phyloP scores from a whole-genome alignment of 2,888 invertebrate genomes.

The Drosophila imparisetae region DNA sequence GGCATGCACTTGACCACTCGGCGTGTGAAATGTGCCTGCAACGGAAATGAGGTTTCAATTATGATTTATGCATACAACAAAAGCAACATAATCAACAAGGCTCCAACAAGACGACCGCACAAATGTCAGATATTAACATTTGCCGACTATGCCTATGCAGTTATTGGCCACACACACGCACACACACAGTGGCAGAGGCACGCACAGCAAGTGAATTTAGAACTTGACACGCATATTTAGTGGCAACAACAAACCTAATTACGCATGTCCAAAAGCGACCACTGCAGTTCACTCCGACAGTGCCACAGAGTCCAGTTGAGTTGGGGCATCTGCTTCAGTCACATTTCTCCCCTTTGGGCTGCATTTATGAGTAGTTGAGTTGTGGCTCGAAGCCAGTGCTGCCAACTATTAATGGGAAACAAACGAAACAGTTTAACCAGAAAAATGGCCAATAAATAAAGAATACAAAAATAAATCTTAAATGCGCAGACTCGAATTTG shows the following conservation, averaged over 20 bases:
- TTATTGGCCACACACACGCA: slow-evolving; percentile 42
- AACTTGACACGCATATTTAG: slow-evolving; percentile 80
- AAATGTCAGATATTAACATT: slow-evolving; percentile 61
- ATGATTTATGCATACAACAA: slow-evolving; percentile 65
- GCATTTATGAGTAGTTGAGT: slow-evolving; percentile 58
- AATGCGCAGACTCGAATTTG: neutral
- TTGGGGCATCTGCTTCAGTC: slow-evolving; percentile 15
- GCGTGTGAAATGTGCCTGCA: slow-evolving; percentile 72
- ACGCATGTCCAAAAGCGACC: slow-evolving; percentile 70
- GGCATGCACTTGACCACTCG: slow-evolving; percentile 3
- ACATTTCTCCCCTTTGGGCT: slow-evolving; percentile 4
- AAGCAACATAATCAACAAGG: slow-evolving; percentile 23
- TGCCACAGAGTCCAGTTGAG: slow-evolving; percentile 12
- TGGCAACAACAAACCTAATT: slow-evolving; percentile 78
- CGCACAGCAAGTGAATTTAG: slow-evolving; percentile 31
- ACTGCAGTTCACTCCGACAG: slow-evolving; percentile 31
- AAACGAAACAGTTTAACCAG: neutral
- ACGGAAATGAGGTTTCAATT: slow-evolving; percentile 79
- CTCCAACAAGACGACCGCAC: slow-evolving; percentile 26
- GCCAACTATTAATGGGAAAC: neutral
- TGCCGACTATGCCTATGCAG: slow-evolving; percentile 41
- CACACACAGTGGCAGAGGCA: neutral
- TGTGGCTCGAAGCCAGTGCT: neutral
- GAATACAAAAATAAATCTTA: neutral
- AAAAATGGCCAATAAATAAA: neutral